Conservation (phyloP, 2,113 vertebrate species). For the Tricholaema leucomelas region DNA sequence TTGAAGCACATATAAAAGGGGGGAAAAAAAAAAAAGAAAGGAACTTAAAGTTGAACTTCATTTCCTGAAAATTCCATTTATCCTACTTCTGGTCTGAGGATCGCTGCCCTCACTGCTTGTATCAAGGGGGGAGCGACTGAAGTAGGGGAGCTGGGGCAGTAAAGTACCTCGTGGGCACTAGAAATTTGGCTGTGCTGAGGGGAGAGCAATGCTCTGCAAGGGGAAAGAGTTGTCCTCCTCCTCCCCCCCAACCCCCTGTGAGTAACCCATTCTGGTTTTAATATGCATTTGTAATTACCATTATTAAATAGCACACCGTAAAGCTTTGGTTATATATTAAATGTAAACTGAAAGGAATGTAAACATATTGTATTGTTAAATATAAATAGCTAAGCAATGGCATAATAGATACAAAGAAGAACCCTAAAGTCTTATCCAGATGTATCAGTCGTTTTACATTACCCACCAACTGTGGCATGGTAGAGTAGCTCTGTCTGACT, state of each 20-base stretch:
- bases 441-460: constrained; percentile 91
- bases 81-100: neutral
- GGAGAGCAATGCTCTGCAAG: constrained; percentile 65
- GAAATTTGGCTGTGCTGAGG: constrained; percentile 64
- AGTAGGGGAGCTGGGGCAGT: constrained; percentile 46
- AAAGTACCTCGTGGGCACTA: constrained; percentile 18
- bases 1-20: neutral
- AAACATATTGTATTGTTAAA: constrained; percentile 97
- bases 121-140: constrained; percentile 55
- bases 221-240: constrained; percentile 55
- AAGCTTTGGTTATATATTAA: constrained; percentile 93
- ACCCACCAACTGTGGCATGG: constrained; percentile 94
- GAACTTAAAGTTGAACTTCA: neutral
- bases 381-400: constrained; percentile 93
- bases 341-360: constrained; percentile 99
- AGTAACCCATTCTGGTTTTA: constrained; percentile 77
- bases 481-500: constrained; percentile 90
- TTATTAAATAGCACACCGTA: constrained; percentile 90
- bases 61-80: neutral
- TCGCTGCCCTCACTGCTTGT: neutral
- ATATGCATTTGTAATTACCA: constrained; percentile 89
- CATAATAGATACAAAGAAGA: constrained; percentile 73
- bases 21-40: neutral
- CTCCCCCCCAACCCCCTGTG: constrained; percentile 37
- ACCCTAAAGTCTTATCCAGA: constrained; percentile 82